A percentile compares a stretch with the other conserved stretches of the same genome.
These are phyloP conservation scores for Conistra vaccinii DNA, from an alignment of 2,888 invertebrate genomes.

Conservation along the genomic window DNA sequence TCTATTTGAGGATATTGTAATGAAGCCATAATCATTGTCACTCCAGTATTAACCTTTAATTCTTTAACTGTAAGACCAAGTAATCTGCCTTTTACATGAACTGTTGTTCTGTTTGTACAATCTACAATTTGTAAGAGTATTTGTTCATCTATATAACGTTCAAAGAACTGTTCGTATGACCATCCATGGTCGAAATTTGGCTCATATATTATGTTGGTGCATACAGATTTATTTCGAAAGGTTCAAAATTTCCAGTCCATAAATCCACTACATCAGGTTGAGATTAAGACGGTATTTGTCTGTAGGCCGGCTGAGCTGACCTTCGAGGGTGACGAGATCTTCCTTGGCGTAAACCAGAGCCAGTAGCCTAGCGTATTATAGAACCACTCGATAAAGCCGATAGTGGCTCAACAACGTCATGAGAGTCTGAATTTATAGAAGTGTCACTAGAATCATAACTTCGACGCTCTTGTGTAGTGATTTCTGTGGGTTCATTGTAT, in stretches of 20 bases:
- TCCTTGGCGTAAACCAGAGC: not conserved
- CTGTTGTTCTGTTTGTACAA: not conserved
- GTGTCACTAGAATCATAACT: not conserved
- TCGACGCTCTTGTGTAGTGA: not conserved
- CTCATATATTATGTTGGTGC: too few relatives aligned
- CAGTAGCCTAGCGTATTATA: not conserved
- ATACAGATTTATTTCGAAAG: too few relatives aligned
- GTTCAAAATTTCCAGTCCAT: too few relatives aligned
- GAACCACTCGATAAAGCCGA: not conserved
- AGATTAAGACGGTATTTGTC: too few relatives aligned
- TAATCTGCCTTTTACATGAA: not conserved
- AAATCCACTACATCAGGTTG: too few relatives aligned
- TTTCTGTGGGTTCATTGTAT: not conserved
- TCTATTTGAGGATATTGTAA: conserved; percentile 32
- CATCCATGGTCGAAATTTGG: too few relatives aligned
- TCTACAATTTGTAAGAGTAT: conserved; percentile 1
- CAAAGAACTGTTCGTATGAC: too few relatives aligned
- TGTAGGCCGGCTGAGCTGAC: not conserved
- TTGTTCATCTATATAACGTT: too few relatives aligned
- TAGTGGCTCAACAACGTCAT: not conserved
- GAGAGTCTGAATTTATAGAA: not conserved
- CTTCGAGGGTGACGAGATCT: not conserved
- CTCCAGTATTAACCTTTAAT: conserved; percentile 15
- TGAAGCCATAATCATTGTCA: conserved; percentile 32
- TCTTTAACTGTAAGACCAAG: not conserved